A percentile compares a stretch with the other conserved stretches of the same genome.
Evolutionary conservation across 2,888 invertebrate genomes (phyloP).

Genomic region (Volucella bombylans): DNA sequence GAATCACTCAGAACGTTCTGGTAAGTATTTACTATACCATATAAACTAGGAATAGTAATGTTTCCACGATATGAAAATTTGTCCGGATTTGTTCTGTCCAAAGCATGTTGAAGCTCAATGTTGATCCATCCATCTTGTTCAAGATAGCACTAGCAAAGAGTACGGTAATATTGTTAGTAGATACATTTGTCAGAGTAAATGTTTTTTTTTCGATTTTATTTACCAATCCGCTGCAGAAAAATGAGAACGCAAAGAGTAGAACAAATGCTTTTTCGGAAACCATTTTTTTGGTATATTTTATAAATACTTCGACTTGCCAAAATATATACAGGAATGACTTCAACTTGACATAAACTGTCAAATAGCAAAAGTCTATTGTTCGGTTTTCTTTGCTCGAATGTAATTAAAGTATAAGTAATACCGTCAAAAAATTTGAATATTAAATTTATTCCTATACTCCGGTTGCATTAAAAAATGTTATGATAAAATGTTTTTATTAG

Average conservation of each 20-base stretch:
- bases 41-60: slow-evolving; percentile 87
- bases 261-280: slow-evolving; percentile 19
- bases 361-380: too few relatives aligned
- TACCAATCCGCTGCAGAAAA: slow-evolving; percentile 27
- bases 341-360: too few relatives aligned
- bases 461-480: too few relatives aligned
- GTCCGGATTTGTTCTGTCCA: slow-evolving; percentile 84
- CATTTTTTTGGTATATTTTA: slow-evolving; percentile 12
- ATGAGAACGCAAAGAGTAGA: slow-evolving; percentile 32
- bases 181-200: too few relatives aligned
- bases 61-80: slow-evolving; percentile 87
- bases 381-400: too few relatives aligned
- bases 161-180: too few relatives aligned
- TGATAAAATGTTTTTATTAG: too few relatives aligned
- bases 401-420: too few relatives aligned
- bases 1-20: slow-evolving; percentile 85
- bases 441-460: too few relatives aligned
- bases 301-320: neutral
- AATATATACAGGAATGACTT: too few relatives aligned
- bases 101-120: slow-evolving; percentile 87
- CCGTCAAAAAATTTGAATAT: too few relatives aligned
- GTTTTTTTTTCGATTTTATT: too few relatives aligned
- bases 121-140: slow-evolving; percentile 90
- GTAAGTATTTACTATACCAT: slow-evolving; percentile 86
- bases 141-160: slow-evolving; percentile 82